Conservation (phyloP, 2,113 vertebrate genomes). For the Sisor rabdophorus region DNA sequence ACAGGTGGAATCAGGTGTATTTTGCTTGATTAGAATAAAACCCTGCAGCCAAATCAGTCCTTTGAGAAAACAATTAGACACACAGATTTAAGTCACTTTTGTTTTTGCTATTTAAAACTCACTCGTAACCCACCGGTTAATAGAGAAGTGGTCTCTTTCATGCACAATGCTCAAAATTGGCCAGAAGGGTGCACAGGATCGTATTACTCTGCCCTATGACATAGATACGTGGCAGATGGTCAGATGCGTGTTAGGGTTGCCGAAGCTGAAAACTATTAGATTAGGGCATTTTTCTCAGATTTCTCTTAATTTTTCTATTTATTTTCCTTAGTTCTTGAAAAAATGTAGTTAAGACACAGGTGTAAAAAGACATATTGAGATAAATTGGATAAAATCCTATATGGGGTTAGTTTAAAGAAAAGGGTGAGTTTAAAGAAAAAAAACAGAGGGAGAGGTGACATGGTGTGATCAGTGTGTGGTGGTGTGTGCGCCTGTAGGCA, state of each 20-base stretch:
- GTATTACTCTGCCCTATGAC: constrained; percentile 41
- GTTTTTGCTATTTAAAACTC: not conserved
- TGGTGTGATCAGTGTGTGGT: constrained; percentile 48
- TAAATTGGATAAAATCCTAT: not conserved
- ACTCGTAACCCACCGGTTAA: not conserved
- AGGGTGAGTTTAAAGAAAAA: constrained; percentile 16
- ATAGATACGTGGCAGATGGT: constrained; percentile 42
- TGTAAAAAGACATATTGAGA: not conserved
- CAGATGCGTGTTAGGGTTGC: constrained; percentile 12
- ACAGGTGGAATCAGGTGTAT: no score
- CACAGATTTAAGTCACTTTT: not conserved
- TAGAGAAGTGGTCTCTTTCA: not conserved
- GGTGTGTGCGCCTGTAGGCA: constrained; percentile 61
- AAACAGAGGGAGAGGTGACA: constrained; percentile 28
- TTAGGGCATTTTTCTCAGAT: constrained; percentile 13
- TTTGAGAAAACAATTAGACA: no score
- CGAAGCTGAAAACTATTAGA: constrained; percentile 16
- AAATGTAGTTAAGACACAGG: not conserved
- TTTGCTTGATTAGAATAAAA: no score
- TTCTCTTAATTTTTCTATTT: not conserved
- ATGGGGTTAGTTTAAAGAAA: constrained; percentile 13
- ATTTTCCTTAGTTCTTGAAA: not conserved
- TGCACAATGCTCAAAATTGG: not conserved
- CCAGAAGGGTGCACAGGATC: constrained; percentile 29
- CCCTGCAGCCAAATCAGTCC: no score